Base-by-base conservation (phyloP, 2,888 invertebrate genomes). In the Temnothorax rugatulus region DNA sequence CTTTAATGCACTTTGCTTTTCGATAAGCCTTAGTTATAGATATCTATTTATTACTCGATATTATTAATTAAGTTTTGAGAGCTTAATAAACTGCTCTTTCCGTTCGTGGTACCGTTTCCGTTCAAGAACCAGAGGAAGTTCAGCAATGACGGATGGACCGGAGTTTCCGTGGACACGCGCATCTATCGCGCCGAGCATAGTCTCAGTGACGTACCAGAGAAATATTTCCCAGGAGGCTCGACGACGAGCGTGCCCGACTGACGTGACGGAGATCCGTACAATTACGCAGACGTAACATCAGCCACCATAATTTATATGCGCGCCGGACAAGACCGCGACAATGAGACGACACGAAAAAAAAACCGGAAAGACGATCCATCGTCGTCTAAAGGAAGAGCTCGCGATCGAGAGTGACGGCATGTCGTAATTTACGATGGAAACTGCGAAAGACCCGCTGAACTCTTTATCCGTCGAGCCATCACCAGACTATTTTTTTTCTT, bases 291-390 rank as follows among this genome's bases (percentile, higher is more conserved):
- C 79, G 59, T 50, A 81, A 73, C 59, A 47, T 81, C 73, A 81
- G 11, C 71, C 54, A 5, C 59, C 41, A 73, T 73, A 81, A 81
- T 81, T 81, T 73, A 73, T 88, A 82, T 47, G 69, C 75, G 81
- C 82, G 83, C 69, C 82, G 90, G 84, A 87, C 89, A 85, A 85
- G 75, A 83, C 44, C 84, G 83, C 82, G 89, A 90, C 91, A 86
- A 90, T 89, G 91, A 85, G 81, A 87, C 74, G 50, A 64, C 54
- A 66, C 71, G 82, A 52, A 52, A 52, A n/a, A 52, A 52, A 50
- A 29, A 61, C 69, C 13, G 5, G 34, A 15, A 18, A 82, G 83
- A 81, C 63, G 84, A 77, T 74, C 86, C 74, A 50, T 41, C 68
- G 54, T 25, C 50, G 29, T 29, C 25, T 34, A 59, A 84, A 84